Evolutionary conservation across 2,113 vertebrate species (phyloP).

Genomic region (Thalassoma bifasciatum): DNA sequence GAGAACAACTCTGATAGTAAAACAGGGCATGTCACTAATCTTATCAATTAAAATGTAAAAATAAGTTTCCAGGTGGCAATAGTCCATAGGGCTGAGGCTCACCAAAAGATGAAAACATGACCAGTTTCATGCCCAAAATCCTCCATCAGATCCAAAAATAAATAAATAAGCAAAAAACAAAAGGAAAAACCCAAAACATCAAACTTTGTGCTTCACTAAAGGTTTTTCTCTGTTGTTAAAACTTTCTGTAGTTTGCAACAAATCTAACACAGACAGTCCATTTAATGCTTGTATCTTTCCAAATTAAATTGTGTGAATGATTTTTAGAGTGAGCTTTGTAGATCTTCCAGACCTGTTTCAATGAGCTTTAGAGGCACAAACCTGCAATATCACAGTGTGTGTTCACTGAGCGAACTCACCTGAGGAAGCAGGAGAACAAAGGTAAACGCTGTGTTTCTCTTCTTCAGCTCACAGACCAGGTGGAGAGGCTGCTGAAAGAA

Average conservation of each 20-base stretch:
- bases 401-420: neutral
- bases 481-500: conserved; percentile 10
- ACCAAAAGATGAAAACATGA: neutral
- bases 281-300: neutral
- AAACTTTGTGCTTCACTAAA: too few relatives aligned
- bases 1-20: neutral
- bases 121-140: neutral
- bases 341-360: neutral
- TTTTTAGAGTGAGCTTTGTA: neutral
- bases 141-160: neutral
- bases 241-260: too few relatives aligned
- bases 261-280: neutral
- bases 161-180: too few relatives aligned
- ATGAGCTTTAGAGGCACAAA: too few relatives aligned
- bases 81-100: neutral
- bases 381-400: neutral
- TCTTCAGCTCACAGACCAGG: neutral
- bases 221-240: too few relatives aligned
- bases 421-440: neutral
- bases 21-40: neutral
- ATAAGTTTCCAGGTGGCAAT: too few relatives aligned
- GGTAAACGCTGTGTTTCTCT: neutral
- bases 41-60: too few relatives aligned
- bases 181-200: too few relatives aligned
- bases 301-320: neutral